Evolutionary conservation across 2,113 vertebrate genomes (phyloP), one percentile per base, ranked within the genome.

Genomic region (Herpetotheres cachinnans): DNA sequence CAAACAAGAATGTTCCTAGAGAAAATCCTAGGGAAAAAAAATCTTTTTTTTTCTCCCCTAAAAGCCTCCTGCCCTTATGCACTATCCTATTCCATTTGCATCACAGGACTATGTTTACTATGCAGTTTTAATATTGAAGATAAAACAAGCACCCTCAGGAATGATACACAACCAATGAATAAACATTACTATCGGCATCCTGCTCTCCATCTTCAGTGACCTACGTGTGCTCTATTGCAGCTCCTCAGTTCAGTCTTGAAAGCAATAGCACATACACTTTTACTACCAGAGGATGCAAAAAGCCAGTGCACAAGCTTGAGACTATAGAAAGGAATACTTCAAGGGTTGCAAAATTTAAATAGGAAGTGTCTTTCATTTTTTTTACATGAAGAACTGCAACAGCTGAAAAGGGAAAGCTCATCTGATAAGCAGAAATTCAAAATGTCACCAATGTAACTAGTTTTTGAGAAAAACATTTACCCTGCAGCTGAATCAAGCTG

Each of bases 381-480:
- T 63, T 84, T 58, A 21, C n/a, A 59, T 22, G 3, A 80, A 79
- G 27, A 78, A 90, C 29, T 74, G 58, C 21, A 80, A 42, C 32
- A 81, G 26, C 34, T 83, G 82, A 77, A 78, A 94, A 93, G 50
- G n/a, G 58, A 91, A 95, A 93, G 66, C 59, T 80, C 47, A 40
- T 50, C 38, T 34, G 54, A 93, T 55, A 91, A 95, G 93, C 42
- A 93, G 52, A 81, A 93, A 93, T 82, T 54, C 69, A 49, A 84
- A 91, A 71, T 36, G 71, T 62, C 88, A 94, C 54, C 29, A 65
- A 11, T 7, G 38, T 50, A 91, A 89, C 54, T 86, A 65, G 61
- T 25, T 95, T 82, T 66, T 72, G 46, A 91, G 89, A 55, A 87
- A 94, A 97, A 95, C 73, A 95, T 93, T 97, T 96, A 94, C 52